Evolutionary conservation across 2,888 invertebrate species (phyloP).

Genomic region (Heliconius ethilla): DNA sequence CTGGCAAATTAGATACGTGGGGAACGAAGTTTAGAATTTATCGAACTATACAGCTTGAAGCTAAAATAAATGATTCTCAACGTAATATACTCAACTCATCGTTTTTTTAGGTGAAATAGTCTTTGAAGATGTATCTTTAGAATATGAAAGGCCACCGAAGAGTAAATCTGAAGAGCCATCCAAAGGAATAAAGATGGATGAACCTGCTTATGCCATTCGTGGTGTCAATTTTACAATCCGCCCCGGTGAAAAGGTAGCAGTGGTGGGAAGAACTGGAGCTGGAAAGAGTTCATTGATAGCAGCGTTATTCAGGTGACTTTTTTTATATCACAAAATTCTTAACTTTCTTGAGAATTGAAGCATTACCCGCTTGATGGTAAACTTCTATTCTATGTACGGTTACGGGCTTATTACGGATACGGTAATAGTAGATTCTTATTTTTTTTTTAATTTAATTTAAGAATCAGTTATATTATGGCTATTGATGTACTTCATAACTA

Average conservation of each 20-base stretch:
- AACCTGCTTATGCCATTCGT: conserved; percentile 61
- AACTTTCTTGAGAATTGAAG: background rate
- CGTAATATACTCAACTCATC: background rate
- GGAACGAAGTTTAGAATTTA: no score
- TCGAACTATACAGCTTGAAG: no score
- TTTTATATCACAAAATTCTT: background rate
- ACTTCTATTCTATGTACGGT: no score
- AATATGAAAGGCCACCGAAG: conserved; percentile 69
- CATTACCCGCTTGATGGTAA: background rate
- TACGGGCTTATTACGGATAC: no score
- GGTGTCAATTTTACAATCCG: conserved; percentile 80
- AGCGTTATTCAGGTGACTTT: background rate
- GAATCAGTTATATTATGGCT: no score
- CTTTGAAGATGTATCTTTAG: conserved; percentile 70
- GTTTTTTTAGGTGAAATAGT: conserved; percentile 65
- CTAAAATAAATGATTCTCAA: no score
- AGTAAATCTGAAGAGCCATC: conserved; percentile 36
- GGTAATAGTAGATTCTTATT: no score
- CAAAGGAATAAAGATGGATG: conserved; percentile 69
- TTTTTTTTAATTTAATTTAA: no score
- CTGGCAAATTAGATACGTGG: no score
- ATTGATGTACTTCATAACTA: no score
- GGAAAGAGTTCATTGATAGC: conserved; percentile 86
- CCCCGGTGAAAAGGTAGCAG: conserved; percentile 86
- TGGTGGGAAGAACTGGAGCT: conserved; percentile 92